A percentile compares a stretch with the other conserved stretches of the same genome.
Evolutionary conservation across 2,113 vertebrate species (phyloP).

Genomic region (Riparia riparia): DNA sequence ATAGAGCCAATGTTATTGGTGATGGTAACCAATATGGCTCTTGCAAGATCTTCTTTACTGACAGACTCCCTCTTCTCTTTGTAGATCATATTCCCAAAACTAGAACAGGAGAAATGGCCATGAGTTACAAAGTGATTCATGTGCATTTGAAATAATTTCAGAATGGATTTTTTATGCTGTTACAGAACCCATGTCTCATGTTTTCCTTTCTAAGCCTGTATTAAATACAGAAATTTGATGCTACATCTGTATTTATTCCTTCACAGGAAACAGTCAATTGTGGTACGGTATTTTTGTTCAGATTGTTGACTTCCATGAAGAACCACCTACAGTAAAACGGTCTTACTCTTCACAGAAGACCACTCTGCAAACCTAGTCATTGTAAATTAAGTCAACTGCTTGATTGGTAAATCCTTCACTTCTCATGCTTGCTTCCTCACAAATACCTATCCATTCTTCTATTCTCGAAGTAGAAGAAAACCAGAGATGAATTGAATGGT

Average conservation of each 20-base stretch:
- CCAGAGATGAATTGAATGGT: neutral
- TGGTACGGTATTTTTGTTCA: neutral
- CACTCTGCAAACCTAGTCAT: neutral
- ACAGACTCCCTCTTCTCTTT: slow-evolving; percentile 84
- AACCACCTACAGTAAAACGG: neutral
- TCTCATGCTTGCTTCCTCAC: neutral
- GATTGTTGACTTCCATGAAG: neutral
- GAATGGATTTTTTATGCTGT: neutral
- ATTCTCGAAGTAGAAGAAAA: neutral
- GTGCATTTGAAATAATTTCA: neutral
- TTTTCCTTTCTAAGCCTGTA: neutral
- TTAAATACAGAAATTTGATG: neutral
- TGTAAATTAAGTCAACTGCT: neutral
- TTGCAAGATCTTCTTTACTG: slow-evolving; percentile 85
- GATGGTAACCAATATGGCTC: slow-evolving; percentile 84
- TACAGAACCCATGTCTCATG: neutral
- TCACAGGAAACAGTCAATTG: neutral
- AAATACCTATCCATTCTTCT: neutral
- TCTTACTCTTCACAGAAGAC: neutral
- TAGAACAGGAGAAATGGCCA: slow-evolving; percentile 10
- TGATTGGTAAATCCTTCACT: neutral
- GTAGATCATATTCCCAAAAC: slow-evolving; percentile 88
- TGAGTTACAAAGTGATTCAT: neutral
- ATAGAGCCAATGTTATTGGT: slow-evolving; percentile 86
- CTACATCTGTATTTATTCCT: neutral